A percentile compares a stretch with the other conserved stretches of the same genome.
These are phyloP conservation scores for Lepidochitona cinerea DNA, from an alignment of 2,888 invertebrate species.

Conservation along the genomic window DNA sequence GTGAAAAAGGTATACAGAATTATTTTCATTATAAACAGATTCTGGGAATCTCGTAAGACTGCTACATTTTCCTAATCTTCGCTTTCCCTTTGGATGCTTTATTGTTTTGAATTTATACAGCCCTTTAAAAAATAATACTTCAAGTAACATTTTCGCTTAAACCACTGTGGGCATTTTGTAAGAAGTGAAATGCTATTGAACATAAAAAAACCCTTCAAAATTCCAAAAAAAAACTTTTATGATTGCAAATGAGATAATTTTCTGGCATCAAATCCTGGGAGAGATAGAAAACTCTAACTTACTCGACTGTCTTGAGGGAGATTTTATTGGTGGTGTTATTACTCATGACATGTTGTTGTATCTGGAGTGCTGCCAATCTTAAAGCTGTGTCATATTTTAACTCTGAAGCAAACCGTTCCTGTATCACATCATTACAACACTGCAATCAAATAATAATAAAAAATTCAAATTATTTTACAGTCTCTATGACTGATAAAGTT, in stretches of 20 bases:
- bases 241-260: too few relatives aligned
- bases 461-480: too few relatives aligned
- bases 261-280: too few relatives aligned
- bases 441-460: conserved; percentile 63
- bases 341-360: conserved; percentile 89
- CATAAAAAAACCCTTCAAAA: background rate
- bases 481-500: too few relatives aligned
- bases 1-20: too few relatives aligned
- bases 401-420: conserved; percentile 91
- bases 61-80: too few relatives aligned
- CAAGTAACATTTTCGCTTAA: background rate
- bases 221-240: background rate
- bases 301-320: conserved; percentile 89
- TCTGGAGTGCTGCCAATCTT: conserved; percentile 88
- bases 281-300: conserved; percentile 76
- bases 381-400: conserved; percentile 89
- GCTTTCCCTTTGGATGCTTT: too few relatives aligned
- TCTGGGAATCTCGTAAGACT: too few relatives aligned
- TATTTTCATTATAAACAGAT: too few relatives aligned
- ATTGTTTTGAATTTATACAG: too few relatives aligned
- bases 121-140: background rate
- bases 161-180: background rate
- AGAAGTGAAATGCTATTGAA: background rate
- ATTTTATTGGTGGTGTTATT: conserved; percentile 86
- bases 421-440: conserved; percentile 94